A percentile compares a stretch with the other conserved stretches of the same genome.
These are phyloP conservation scores for Atta texana DNA, from an alignment of 1,140 invertebrate species.

Conservation along the genomic window DNA sequence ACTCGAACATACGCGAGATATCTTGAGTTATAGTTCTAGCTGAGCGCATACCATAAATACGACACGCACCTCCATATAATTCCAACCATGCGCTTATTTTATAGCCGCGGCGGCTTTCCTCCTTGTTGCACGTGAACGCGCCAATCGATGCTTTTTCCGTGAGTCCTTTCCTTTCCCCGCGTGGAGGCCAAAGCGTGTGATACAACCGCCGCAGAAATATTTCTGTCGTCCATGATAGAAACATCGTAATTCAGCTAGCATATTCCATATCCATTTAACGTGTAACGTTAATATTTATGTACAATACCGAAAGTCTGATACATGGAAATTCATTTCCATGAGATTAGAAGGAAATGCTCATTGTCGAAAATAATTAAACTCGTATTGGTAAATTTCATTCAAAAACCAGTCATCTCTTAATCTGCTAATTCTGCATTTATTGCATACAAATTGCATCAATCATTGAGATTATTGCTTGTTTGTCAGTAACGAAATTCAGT, in stretches of 20 bases:
- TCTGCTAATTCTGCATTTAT: background rate
- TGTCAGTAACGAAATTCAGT: constrained; percentile 15
- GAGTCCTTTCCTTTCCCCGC: constrained; percentile 11
- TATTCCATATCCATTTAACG: background rate
- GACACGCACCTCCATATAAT: constrained; percentile 43
- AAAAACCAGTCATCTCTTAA: background rate
- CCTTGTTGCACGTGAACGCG: background rate
- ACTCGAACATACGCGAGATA: constrained; percentile 14
- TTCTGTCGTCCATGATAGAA: constrained; percentile 16
- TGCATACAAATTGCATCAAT: background rate
- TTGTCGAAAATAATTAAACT: constrained; percentile 1
- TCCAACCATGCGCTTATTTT: constrained; percentile 55
- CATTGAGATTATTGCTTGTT: background rate
- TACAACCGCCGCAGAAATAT: constrained; percentile 29
- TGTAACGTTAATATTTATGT: constrained; percentile 15
- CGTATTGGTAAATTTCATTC: background rate
- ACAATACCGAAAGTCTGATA: constrained; percentile 1
- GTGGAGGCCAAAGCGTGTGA: constrained; percentile 25
- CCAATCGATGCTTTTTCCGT: constrained; percentile 28
- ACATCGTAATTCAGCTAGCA: constrained; percentile 25
- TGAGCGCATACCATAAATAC: constrained; percentile 41
- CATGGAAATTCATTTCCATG: constrained; percentile 3
- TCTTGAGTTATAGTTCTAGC: constrained; percentile 55
- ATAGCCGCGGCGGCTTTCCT: constrained; percentile 14
- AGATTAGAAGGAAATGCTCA: background rate